Percentiles rank a stretch among this genome's conserved stretches.
Evolutionary conservation across 2,113 vertebrate genomes (phyloP).

Genomic region (Casuarius casuarius): DNA sequence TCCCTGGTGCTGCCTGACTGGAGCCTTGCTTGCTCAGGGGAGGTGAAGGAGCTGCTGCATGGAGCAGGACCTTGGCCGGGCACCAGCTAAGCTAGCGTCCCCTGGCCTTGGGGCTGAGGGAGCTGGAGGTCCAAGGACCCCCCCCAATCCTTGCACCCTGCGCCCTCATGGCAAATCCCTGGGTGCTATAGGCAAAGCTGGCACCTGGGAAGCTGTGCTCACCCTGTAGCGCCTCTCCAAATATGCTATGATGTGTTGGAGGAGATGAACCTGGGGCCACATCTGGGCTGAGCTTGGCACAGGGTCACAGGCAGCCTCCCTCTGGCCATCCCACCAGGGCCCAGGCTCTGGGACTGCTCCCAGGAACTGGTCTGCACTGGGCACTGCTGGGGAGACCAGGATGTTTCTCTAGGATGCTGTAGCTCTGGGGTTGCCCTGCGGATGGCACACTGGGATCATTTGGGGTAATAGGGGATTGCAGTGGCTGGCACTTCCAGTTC

Average conservation of each 20-base stretch:
- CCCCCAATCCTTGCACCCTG: neutral
- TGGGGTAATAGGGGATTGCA: neutral
- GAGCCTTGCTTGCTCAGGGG: no score
- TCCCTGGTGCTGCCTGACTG: no score
- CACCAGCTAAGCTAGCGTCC: neutral
- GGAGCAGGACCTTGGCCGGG: neutral
- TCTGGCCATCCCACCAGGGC: neutral
- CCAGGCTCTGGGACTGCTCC: no score
- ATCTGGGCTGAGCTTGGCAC: neutral
- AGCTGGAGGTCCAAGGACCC: neutral
- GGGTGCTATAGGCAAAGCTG: neutral
- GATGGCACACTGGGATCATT: neutral
- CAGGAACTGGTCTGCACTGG: neutral
- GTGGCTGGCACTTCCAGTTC: neutral
- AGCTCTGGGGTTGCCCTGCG: neutral
- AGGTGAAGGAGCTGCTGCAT: neutral
- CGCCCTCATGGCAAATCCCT: neutral
- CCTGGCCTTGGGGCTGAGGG: neutral
- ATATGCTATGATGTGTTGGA: fast-evolving
- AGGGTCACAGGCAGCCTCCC: neutral
- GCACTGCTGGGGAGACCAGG: neutral
- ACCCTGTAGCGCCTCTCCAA: fast-evolving
- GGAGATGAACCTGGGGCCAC: neutral
- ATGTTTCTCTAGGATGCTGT: neutral
- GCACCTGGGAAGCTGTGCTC: neutral